Base-by-base conservation (phyloP, 2,888 invertebrate genomes). In the Zhuqinia jingwanae region DNA sequence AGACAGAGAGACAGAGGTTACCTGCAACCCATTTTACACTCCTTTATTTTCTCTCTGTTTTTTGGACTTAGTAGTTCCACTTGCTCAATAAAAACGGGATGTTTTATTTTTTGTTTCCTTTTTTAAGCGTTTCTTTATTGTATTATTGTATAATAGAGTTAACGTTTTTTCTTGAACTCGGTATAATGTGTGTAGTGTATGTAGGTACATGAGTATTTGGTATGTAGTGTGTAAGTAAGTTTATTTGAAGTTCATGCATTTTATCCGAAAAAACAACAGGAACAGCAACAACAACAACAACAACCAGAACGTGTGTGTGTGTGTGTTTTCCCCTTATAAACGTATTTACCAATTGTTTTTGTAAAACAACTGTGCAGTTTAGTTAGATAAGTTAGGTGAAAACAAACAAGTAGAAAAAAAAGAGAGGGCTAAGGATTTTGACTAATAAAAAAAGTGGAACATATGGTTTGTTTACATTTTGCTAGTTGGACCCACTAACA, bases 71-170 rank as follows among this genome's bases (percentile, higher is more conserved):
- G 5, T 36, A 8, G 36, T 36, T 45, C 53, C 45, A 75, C 82
- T 36, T 60, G 42, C 60, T 83, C 76, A 73, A 65, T 50, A 83
- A n/a, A n/a, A 75, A 83, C 63, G 50, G 47, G 75, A 68, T 56
- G 77, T 65, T 82, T 22, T 65, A 73, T 25, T 70, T 73, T 73
- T 58, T 36, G 45, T 60, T 68, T 50, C 8, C 36, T 36, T 65
- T 27, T 58, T 45, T 30, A 36, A 84, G 68, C 45, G 53, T 25
- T 58, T 17, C 78, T 85, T 78, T 85, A 85, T 78, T 85, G 73
- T 68, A 79, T 78, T 85, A 85, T 78, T 85, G 73, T 68, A 79
- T 79, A 79, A 60, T 73, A 36, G 53, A 47, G 60, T 79, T 79
- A 56, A 85, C 78, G 47, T 50, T 77, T 73, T 53, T 73, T 27